A percentile compares a stretch with the other conserved stretches of the same genome.
These are phyloP conservation scores for Tragelaphus buxtoni DNA, from an alignment of 2,113 vertebrate genomes.

Conservation along the genomic window DNA sequence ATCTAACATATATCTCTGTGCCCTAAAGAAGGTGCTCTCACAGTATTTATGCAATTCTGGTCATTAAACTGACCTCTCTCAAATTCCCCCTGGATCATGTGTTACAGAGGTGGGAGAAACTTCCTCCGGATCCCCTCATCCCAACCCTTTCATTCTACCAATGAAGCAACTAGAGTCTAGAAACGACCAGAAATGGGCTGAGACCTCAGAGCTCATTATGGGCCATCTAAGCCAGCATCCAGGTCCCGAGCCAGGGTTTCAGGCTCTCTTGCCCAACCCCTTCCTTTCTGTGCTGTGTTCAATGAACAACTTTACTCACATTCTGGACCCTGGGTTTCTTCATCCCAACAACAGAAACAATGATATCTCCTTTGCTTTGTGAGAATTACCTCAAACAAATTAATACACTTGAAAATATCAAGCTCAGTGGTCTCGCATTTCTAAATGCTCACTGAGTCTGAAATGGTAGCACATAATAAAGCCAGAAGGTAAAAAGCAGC, in stretches of 20 bases:
- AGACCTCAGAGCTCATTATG: not conserved
- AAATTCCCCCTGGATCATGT: not conserved
- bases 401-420: not conserved
- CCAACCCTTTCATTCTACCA: not conserved
- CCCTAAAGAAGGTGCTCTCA: not conserved
- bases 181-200: not conserved
- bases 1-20: not conserved
- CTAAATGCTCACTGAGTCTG: not conserved
- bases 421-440: not conserved
- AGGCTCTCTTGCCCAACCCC: not conserved
- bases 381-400: not conserved
- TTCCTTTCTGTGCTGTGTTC: not conserved
- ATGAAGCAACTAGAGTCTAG: not conserved
- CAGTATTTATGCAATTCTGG: not conserved
- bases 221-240: not conserved
- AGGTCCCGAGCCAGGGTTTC: not conserved
- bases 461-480: not conserved
- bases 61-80: not conserved
- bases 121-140: not conserved
- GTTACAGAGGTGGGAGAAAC: not conserved
- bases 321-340: not conserved
- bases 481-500: not conserved
- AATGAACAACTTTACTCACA: not conserved
- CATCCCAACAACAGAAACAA: not conserved
- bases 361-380: not conserved